A percentile compares a stretch with the other conserved stretches of the same genome.
phyloP scores from a whole-genome alignment of 1,140 invertebrate genomes.

The Diorhabda sublineata region DNA sequence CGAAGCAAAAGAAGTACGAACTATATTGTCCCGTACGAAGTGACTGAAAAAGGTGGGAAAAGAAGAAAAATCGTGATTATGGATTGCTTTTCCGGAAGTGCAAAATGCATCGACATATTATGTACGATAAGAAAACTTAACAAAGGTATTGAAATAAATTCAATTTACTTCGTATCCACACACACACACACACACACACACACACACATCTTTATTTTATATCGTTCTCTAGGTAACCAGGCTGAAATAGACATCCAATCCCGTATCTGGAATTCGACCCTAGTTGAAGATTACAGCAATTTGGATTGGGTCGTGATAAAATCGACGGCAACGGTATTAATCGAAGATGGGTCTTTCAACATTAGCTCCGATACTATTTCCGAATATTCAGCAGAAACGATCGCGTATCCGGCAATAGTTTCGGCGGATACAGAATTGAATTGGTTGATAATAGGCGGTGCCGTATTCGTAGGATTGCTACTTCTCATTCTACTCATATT shows the following conservation, averaged over 20 bases:
- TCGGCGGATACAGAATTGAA: slow-evolving; percentile 66
- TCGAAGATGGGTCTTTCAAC: slow-evolving; percentile 69
- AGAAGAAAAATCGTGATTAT: slow-evolving; percentile 55
- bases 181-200: too few species aligned
- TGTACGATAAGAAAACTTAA: slow-evolving; percentile 76
- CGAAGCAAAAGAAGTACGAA: slow-evolving; percentile 62
- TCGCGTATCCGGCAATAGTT: slow-evolving; percentile 71
- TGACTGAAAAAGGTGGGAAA: slow-evolving; percentile 52
- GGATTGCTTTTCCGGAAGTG: slow-evolving; percentile 72
- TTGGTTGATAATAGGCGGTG: slow-evolving; percentile 78
- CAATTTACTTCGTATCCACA: too few species aligned
- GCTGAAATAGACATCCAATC: slow-evolving; percentile 75
- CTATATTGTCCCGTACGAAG: slow-evolving; percentile 67
- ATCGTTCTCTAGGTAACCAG: slow-evolving; percentile 49
- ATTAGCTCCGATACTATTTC: slow-evolving; percentile 65
- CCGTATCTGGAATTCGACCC: slow-evolving; percentile 85
- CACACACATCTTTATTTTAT: too few species aligned
- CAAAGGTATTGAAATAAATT: slow-evolving; percentile 46
- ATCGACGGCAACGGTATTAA: slow-evolving; percentile 69
- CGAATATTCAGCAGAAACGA: slow-evolving; percentile 60
- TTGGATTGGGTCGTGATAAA: slow-evolving; percentile 79
- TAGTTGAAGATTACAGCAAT: slow-evolving; percentile 80
- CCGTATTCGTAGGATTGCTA: slow-evolving; percentile 73
- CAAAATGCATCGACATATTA: slow-evolving; percentile 79
- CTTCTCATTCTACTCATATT: slow-evolving; percentile 74